Base-by-base conservation (phyloP, 2,797 vertebrate species). In the Acanthurus leucopareius region DNA sequence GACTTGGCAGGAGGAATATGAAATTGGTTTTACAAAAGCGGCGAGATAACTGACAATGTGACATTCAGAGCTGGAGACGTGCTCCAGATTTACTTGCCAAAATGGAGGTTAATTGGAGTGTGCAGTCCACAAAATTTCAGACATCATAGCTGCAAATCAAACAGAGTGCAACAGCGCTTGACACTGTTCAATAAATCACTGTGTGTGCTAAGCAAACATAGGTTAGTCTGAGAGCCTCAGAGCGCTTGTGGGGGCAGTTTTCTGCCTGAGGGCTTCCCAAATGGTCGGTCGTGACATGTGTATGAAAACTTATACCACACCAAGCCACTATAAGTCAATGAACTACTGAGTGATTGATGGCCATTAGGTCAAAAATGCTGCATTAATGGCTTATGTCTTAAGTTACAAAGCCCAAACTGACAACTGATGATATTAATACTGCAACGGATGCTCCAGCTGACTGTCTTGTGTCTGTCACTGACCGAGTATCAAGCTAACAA, bases 11-110 rank as follows among this genome's bases (percentile, higher is more conserved):
- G 38, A 65, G 22, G 56, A 80, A 69, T 69, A 74, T 64, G 14
- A 66, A 67, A 68, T 62, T 32, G 16, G n/a, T 58, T 86, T 65
- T 60, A 52, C 56, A 75, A 61, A 84, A 64, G 35, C 11, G 1
- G 44, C 6, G 1, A 28, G 52, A 80, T 70, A 71, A 77, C 60
- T 58, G 72, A 80, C 77, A 69, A 57, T 45, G 58, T 86, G 86
- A 85, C 81, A 85, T 91, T 84, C 80, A 77, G 66, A 69, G 70
- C 44, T 60, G 1, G 56, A 69, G 69, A 58, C 20, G n/a, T 49
- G 82, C 58, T 83, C 62, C 44, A 78, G 48, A 80, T 85, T 80
- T 38, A 64, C 38, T 83, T 28, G 45, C 75, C 69, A 63, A 54
- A 58, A 54, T 40, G 63, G 45, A 76, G 63, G 38, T 71, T 57